Percentiles rank a stretch among this genome's conserved stretches.
These are phyloP conservation scores for Drosophila novamexicana DNA, from an alignment of 1,140 invertebrate species.

Conservation along the genomic window DNA sequence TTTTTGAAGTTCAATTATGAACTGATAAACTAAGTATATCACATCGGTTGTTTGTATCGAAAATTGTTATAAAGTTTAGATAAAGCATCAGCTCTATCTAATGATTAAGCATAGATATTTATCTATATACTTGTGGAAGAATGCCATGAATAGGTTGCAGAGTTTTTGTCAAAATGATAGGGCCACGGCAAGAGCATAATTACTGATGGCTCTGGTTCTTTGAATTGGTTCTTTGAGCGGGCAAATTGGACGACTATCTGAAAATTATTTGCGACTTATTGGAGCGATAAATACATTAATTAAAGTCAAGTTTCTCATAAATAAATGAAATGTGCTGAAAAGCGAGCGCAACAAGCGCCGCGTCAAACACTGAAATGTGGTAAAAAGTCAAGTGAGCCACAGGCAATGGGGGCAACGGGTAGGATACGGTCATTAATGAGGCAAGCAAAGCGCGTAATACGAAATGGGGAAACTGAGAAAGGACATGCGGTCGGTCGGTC, in stretches of 20 bases:
- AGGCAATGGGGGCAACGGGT: background rate
- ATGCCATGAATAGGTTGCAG: background rate
- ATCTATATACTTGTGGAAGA: no score
- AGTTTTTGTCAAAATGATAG: background rate
- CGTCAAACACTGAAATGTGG: conserved; percentile 33
- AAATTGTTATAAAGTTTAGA: no score
- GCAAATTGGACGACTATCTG: conserved; percentile 9
- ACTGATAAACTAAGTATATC: no score
- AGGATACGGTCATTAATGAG: conserved; percentile 43
- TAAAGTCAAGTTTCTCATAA: conserved; percentile 78
- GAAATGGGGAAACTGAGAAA: conserved; percentile 15
- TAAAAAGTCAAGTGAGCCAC: conserved; percentile 30
- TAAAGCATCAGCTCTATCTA: no score
- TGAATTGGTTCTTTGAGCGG: background rate
- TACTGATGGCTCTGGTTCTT: background rate
- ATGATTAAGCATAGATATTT: no score
- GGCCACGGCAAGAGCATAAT: background rate
- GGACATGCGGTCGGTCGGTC: conserved; percentile 20
- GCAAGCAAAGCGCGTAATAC: conserved; percentile 23
- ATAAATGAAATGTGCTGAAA: conserved; percentile 76
- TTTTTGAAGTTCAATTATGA: no score
- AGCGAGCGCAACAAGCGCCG: conserved; percentile 33
- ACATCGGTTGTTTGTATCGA: no score
- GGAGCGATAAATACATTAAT: conserved; percentile 82
- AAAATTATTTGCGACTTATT: conserved; percentile 74